phyloP scores from a whole-genome alignment of 2,797 vertebrate genomes.

The Zenarchopterus dispar region DNA sequence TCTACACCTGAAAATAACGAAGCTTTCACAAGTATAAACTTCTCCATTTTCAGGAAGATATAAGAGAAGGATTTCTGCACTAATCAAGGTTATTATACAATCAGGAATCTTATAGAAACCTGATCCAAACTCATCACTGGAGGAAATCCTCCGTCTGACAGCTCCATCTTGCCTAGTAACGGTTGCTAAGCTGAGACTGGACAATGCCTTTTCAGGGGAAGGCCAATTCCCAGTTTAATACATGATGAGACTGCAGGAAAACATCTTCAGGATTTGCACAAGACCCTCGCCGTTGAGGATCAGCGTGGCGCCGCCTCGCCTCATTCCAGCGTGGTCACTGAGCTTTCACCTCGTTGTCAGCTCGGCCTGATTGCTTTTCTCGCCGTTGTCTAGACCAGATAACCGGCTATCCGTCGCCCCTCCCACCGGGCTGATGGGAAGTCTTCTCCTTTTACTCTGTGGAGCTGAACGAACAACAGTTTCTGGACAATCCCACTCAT shows the following conservation, averaged over 20 bases:
- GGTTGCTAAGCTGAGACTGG: slow-evolving; percentile 6
- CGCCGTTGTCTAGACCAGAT: slow-evolving; percentile 42
- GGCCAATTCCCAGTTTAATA: slow-evolving; percentile 14
- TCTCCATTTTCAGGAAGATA: too few relatives aligned
- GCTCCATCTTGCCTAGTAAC: not conserved
- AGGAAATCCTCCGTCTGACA: not conserved
- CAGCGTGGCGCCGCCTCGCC: slow-evolving; percentile 8
- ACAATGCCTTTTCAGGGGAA: slow-evolving; percentile 6
- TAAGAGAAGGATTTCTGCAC: too few relatives aligned
- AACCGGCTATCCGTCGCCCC: slow-evolving; percentile 24
- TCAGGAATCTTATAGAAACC: not conserved
- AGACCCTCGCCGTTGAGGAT: slow-evolving; percentile 13
- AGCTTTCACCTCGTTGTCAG: slow-evolving; percentile 43
- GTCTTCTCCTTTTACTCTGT: slow-evolving; percentile 1
- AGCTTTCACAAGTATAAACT: too few relatives aligned
- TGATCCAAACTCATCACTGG: not conserved
- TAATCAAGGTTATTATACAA: too few relatives aligned
- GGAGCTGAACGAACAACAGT: not conserved
- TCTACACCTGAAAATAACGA: too few relatives aligned
- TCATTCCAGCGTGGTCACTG: slow-evolving; percentile 16
- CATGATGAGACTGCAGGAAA: slow-evolving; percentile 9
- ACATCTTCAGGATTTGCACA: slow-evolving; percentile 16
- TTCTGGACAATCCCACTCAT: too few relatives aligned
- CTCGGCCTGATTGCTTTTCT: slow-evolving; percentile 48
- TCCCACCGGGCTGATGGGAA: slow-evolving; percentile 43